phyloP scores from a whole-genome alignment of 2,888 invertebrate species.

The Callosobruchus maculatus region DNA sequence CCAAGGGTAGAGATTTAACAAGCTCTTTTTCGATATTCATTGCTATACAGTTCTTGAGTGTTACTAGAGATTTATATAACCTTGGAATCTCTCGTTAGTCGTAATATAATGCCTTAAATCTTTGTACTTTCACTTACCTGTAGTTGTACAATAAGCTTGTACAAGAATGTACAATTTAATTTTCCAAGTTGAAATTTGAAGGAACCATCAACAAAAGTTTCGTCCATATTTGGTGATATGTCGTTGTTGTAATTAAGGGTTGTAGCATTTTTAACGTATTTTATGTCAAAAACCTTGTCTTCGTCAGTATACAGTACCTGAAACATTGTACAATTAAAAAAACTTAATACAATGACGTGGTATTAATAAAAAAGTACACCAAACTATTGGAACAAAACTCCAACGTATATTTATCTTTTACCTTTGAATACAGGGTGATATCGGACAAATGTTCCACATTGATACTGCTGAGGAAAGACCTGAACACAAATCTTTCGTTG shows the following conservation, averaged over 20 bases:
- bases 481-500: slow-evolving; percentile 71
- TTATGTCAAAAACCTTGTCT: slow-evolving; percentile 75
- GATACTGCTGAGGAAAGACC: slow-evolving; percentile 64
- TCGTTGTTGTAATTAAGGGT: slow-evolving; percentile 53
- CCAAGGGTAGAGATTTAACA: too few species aligned
- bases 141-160: slow-evolving; percentile 60
- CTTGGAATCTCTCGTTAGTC: too few species aligned
- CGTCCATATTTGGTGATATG: slow-evolving; percentile 50
- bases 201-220: slow-evolving; percentile 64
- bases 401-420: slow-evolving; percentile 37
- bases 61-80: too few species aligned
- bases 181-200: slow-evolving; percentile 67
- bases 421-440: slow-evolving; percentile 72
- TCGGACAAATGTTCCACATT: slow-evolving; percentile 70
- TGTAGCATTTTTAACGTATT: slow-evolving; percentile 69
- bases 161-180: slow-evolving; percentile 67
- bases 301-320: slow-evolving; percentile 75
- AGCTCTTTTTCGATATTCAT: too few species aligned
- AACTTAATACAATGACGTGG: too few species aligned
- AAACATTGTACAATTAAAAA: slow-evolving; percentile 20
- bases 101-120: too few species aligned
- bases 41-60: too few species aligned
- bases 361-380: too few species aligned
- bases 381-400: too few species aligned
- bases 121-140: slow-evolving; percentile 52